phyloP scores from a whole-genome alignment of 2,797 vertebrate species.

The Acanthurus leucopareius region DNA sequence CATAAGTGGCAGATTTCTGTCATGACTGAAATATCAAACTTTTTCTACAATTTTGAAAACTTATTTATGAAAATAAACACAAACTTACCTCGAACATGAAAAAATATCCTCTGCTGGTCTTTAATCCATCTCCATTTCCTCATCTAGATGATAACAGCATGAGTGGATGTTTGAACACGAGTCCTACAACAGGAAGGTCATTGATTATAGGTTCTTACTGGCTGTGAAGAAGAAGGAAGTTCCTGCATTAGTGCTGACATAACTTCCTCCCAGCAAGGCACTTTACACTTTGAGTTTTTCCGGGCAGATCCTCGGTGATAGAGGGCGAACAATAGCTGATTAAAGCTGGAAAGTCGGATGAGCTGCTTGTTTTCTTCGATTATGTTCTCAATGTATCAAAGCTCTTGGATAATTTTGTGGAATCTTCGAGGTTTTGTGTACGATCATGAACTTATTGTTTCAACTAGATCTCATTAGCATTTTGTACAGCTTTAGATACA shows the following conservation, averaged over 20 bases:
- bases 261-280: constrained; percentile 27
- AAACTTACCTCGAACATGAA: constrained; percentile 15
- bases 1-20: constrained; percentile 6
- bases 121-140: constrained; percentile 54
- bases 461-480: not conserved
- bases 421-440: not conserved
- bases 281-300: not conserved
- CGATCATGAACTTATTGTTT: not conserved
- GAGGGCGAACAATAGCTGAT: not conserved
- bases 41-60: constrained; percentile 12
- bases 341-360: not conserved
- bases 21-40: constrained; percentile 4
- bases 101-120: constrained; percentile 16
- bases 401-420: not conserved
- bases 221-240: constrained; percentile 29
- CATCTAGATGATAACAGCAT: constrained; percentile 37
- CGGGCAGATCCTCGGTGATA: not conserved
- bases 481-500: not conserved
- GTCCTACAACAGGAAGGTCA: constrained; percentile 12
- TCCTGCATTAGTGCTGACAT: constrained; percentile 16
- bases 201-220: constrained; percentile 21
- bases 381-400: not conserved
- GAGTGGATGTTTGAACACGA: constrained; percentile 33
- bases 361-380: not conserved
- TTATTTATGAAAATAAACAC: constrained; percentile 10